Base-by-base conservation (phyloP, 1,140 invertebrate genomes). In the Ceratoteleas bidentatus region DNA sequence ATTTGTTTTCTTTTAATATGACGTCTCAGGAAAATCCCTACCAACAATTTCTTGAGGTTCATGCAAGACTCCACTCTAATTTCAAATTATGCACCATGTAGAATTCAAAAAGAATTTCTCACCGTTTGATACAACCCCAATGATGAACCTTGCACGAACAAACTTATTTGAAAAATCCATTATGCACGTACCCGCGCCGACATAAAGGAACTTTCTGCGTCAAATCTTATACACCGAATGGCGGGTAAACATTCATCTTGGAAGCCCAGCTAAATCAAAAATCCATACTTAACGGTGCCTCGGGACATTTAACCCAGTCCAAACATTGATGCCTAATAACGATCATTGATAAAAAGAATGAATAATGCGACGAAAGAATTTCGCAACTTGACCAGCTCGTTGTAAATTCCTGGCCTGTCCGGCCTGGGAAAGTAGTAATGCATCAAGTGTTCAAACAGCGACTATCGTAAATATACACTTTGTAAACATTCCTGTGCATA, bases 381-480 rank as follows among this genome's bases (percentile, higher is more conserved):
- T 76, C 33, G 66, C 64, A 47, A 75, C 65, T 75, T 36, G 62
- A 54, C 77, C 36, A 53, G 53, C 34, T 68, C 45, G 64, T 68
- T 79, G 75, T 83, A 79, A 74, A 77, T 77, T 77, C 45, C 66
- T 45, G 38, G 15, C 54, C 72, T 84, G 81, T 80, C 81, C 61
- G 10, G 53, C 58, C 45, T 84, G 61, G 72, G 76, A 80, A 73
- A 68, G 81, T 68, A 53, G 81, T 70, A 80, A 84, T 84, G 72
- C 62, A 80, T 84, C 81, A 80, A 76, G 76, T 57, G 76, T 77
- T 80, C 76, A 84, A 84, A 80, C 72, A 77, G 50, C 57, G 61
- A 77, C 73, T 74, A 76, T 60, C 68, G 82, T 80, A 84, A 80
- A 84, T 84, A 84, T 61, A 77, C 76, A 73, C 70, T 84, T 73